These are phyloP conservation scores for Mionectes olivaceus DNA, from an alignment of 2,797 vertebrate genomes.

Conservation along the genomic window DNA sequence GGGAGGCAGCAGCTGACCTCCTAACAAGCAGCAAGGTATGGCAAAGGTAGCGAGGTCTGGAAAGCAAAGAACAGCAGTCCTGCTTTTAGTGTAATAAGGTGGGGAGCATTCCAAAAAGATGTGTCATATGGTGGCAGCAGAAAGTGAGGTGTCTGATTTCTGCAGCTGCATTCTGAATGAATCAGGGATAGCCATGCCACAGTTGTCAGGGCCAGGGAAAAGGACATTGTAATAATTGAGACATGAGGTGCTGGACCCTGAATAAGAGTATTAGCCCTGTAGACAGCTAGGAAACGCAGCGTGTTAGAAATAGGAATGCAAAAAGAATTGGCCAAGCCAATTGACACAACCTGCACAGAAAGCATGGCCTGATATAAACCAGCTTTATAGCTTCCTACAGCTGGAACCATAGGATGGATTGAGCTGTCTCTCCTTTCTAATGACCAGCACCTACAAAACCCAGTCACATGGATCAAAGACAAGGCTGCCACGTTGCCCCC, in stretches of 20 bases:
- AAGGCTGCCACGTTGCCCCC: neutral
- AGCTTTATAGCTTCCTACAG: neutral
- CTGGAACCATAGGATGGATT: neutral
- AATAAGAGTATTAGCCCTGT: neutral
- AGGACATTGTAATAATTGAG: neutral
- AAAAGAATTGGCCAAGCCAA: neutral
- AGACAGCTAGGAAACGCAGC: neutral
- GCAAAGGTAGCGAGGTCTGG: neutral
- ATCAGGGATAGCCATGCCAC: neutral
- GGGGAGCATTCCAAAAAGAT: neutral
- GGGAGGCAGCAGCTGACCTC: neutral
- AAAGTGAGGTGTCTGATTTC: neutral
- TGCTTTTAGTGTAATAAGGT: neutral
- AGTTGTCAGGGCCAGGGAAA: neutral
- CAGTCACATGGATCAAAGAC: conserved; percentile 5
- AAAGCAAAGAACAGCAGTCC: neutral
- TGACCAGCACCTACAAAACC: neutral
- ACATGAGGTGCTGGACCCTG: neutral
- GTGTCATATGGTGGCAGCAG: neutral
- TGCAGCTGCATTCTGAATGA: neutral
- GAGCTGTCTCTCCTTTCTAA: neutral
- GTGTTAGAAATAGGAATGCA: neutral
- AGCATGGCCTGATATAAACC: neutral
- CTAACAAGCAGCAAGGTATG: neutral
- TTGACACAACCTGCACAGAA: neutral